phyloP scores from a whole-genome alignment of 2,113 vertebrate species.

The Equus przewalskii region DNA sequence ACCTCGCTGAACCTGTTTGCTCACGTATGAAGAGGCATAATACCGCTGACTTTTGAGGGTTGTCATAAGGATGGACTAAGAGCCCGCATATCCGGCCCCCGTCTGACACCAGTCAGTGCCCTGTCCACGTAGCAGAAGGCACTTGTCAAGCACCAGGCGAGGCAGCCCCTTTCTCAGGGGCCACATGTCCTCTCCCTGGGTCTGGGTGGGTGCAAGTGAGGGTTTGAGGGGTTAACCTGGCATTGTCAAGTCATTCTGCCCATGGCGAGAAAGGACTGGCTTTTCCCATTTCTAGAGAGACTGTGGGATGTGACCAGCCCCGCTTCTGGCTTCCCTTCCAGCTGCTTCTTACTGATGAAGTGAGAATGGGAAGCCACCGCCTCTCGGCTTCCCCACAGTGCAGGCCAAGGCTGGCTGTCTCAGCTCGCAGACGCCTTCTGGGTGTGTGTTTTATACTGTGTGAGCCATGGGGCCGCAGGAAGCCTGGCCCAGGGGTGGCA shows the following conservation, averaged over 20 bases:
- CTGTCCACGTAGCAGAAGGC: neutral
- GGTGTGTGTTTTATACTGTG: neutral
- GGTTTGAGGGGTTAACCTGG: slow-evolving; percentile 46
- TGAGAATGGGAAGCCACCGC: slow-evolving; percentile 68
- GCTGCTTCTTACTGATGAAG: slow-evolving; percentile 64
- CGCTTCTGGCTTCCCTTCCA: slow-evolving; percentile 60
- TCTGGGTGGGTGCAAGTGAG: neutral
- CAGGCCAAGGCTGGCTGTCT: neutral
- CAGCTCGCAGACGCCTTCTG: neutral
- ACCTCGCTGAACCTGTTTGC: slow-evolving; percentile 73
- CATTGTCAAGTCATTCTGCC: neutral
- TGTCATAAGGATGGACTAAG: neutral
- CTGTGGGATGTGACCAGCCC: neutral
- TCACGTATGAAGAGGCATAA: neutral
- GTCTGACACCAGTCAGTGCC: rapidly evolving
- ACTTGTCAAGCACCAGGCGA: neutral
- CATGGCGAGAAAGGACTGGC: neutral
- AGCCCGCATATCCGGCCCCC: neutral
- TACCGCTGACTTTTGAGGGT: no score
- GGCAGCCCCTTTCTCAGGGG: neutral
- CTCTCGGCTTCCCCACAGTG: neutral
- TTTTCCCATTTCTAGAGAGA: slow-evolving; percentile 30
- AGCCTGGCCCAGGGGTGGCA: neutral
- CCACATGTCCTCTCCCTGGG: neutral
- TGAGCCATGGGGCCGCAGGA: neutral